Conservation (phyloP, 2,113 vertebrate genomes). For the Centropus bengalensis region DNA sequence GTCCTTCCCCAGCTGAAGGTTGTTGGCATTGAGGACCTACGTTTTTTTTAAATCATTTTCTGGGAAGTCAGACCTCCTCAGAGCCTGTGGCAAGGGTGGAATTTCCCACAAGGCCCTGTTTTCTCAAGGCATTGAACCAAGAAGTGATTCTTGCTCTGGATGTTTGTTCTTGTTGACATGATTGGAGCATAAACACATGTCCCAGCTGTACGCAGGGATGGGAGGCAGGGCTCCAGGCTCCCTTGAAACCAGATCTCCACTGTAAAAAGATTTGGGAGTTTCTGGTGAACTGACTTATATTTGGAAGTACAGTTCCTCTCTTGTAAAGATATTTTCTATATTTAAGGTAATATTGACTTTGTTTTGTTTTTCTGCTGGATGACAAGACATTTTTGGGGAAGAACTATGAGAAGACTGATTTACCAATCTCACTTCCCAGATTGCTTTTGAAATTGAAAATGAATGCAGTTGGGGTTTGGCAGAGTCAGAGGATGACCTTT, state of each 20-base stretch:
- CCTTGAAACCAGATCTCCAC: neutral
- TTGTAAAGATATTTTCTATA: neutral
- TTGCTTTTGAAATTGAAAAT: neutral
- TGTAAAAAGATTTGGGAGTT: neutral
- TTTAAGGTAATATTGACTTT: neutral
- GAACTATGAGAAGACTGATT: neutral
- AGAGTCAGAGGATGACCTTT: conserved; percentile 1
- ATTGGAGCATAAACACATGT: conserved; percentile 24
- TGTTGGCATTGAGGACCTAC: neutral
- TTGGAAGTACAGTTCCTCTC: neutral
- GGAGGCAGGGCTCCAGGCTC: neutral
- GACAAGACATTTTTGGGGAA: neutral
- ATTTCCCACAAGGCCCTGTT: conserved; percentile 20
- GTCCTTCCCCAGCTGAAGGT: neutral
- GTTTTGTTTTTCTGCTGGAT: neutral
- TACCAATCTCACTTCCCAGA: neutral
- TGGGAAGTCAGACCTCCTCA: neutral
- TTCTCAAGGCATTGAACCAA: conserved; percentile 1
- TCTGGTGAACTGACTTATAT: neutral
- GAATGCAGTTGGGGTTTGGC: neutral
- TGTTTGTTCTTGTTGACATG: conserved; percentile 18
- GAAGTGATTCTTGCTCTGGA: neutral
- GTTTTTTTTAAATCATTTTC: neutral
- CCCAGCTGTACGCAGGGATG: neutral
- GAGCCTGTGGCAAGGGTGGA: neutral